A percentile compares a stretch with the other conserved stretches of the same genome.
Evolutionary conservation across 64 coral and sea anemone genomes (phyloP).

Genomic region (Hydrozoanthus tunicans): DNA sequence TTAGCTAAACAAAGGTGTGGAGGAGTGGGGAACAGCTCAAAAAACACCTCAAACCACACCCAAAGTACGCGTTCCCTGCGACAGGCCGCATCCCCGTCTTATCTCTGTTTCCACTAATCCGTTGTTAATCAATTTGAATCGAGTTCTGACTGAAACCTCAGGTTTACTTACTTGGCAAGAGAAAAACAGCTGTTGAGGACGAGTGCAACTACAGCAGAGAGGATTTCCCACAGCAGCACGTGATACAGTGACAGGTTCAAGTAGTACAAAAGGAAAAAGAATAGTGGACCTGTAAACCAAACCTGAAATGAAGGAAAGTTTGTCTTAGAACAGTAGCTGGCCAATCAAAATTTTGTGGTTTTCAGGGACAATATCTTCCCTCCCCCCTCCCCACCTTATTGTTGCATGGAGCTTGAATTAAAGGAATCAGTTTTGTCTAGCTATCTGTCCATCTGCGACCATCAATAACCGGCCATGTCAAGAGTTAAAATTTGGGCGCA

Average conservation of each 20-base stretch:
- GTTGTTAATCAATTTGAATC: background rate
- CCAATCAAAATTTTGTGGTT: too few species aligned
- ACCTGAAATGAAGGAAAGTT: slow-evolving; percentile 52
- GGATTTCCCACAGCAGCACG: slow-evolving; percentile 76
- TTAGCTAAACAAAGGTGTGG: too few species aligned
- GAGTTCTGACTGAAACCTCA: background rate
- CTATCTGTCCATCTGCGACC: too few species aligned
- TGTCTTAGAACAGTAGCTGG: background rate
- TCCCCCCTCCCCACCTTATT: too few species aligned
- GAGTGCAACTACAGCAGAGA: slow-evolving; percentile 52
- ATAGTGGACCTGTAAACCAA: slow-evolving; percentile 86
- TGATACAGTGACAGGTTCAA: slow-evolving; percentile 86
- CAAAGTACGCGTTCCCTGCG: too few species aligned
- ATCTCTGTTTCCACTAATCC: background rate
- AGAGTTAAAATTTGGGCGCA: background rate
- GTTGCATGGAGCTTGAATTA: too few species aligned
- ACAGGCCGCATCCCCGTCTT: too few species aligned
- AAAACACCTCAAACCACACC: too few species aligned
- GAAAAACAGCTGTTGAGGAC: slow-evolving; percentile 73
- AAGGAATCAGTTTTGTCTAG: too few species aligned
- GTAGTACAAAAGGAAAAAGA: slow-evolving; percentile 91
- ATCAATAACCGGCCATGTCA: too few species aligned
- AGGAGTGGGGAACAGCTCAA: too few species aligned
- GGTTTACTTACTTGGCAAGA: slow-evolving; percentile 72
- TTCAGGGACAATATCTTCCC: too few species aligned